Evolutionary conservation across 2,888 invertebrate species (phyloP), one percentile per base, ranked within the genome.

Genomic region (Cosmopolites sordidus): DNA sequence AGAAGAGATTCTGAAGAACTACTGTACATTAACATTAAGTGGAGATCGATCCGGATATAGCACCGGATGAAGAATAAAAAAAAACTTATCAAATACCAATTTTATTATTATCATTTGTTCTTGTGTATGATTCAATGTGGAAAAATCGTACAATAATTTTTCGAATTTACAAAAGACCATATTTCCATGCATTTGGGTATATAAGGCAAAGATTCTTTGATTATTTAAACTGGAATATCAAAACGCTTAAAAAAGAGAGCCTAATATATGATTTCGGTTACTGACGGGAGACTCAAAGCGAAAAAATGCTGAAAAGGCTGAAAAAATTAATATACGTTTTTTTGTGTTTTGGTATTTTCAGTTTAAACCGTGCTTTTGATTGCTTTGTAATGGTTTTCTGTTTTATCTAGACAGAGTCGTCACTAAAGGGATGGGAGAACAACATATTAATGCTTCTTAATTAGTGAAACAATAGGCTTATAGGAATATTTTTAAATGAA

Each of bases 191-290:
- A 27, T 27, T 27, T 27, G 22, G 22, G 22, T 22, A 3, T 22
- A 37, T 6, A n/a, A 37, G n/a, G 9, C 37, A 4, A 11, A 6
- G 4, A 37, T 43, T 43, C 30, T 43, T 43, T 29, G 2, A 16
- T 30, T 29, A 29, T 29, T 43, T 14, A 2, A 45, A 4, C 45
- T 12, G 16, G 18, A 6, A 45, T 45, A 37, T 37, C 12, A 33
- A 45, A 45, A 30, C 18, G 33, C 33, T 17, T 45, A 44, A 45
- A 43, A 45, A 16, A 33, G 45, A n/a, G 6, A 16, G 6, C 9
- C 9, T 27, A 27, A 29, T 22, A 16, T 37, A 37, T 45, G 37
- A 45, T 12, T 45, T 45, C 17, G 12, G 33, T 17, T 29, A 30
- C 43, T 43, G n/a, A n/a, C n/a, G n/a, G n/a, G n/a, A n/a, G n/a